Percentiles rank a stretch among this genome's conserved stretches.
phyloP scores from a whole-genome alignment of 2,113 vertebrate species.

The Delphinus delphis region DNA sequence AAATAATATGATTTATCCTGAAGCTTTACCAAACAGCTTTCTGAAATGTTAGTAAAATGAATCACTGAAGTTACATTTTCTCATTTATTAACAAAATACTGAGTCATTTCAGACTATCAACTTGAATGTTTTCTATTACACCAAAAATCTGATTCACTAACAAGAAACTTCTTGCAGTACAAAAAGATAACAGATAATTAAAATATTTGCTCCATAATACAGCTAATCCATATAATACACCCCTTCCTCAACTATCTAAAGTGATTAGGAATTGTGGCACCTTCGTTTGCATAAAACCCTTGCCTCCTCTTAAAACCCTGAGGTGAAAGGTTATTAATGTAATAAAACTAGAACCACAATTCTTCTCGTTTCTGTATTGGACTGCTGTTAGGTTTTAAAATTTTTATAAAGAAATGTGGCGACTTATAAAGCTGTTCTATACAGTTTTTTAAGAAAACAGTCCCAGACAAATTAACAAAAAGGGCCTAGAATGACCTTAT shows the following conservation, averaged over 20 bases:
- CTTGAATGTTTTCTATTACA: neutral
- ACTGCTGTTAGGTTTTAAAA: constrained; percentile 41
- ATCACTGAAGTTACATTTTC: constrained; percentile 39
- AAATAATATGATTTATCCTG: neutral
- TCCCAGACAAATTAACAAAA: too few species aligned
- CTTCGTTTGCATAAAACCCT: constrained; percentile 49
- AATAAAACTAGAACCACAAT: constrained; percentile 6
- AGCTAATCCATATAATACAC: constrained; percentile 24
- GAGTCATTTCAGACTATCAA: constrained; percentile 42
- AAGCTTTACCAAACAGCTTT: neutral
- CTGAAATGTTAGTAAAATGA: neutral
- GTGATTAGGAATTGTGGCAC: neutral
- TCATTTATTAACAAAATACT: constrained; percentile 50
- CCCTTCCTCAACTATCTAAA: constrained; percentile 40
- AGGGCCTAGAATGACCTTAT: neutral
- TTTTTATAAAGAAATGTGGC: constrained; percentile 47
- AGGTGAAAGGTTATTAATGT: constrained; percentile 49
- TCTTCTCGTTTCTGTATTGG: constrained; percentile 4
- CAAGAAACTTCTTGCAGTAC: constrained; percentile 57
- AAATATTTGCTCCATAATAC: constrained; percentile 67
- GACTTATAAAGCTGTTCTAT: constrained; percentile 30
- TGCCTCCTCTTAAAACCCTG: constrained; percentile 64
- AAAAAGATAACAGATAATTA: constrained; percentile 59
- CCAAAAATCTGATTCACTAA: neutral
- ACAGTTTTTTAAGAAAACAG: neutral